Evolutionary conservation across 2,888 invertebrate species (phyloP).

Genomic region (Endomychus coccineus): DNA sequence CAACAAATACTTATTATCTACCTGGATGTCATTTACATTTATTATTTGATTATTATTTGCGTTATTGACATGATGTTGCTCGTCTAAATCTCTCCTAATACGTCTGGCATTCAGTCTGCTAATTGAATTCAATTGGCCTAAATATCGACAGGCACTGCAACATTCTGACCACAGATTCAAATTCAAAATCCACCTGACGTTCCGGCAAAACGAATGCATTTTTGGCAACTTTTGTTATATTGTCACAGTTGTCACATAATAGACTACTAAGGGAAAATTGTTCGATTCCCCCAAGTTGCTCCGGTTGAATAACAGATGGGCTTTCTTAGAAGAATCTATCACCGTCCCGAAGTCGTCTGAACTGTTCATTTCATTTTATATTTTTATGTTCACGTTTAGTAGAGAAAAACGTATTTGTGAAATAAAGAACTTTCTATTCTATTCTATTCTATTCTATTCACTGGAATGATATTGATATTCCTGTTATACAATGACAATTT

Average conservation of each 20-base stretch:
- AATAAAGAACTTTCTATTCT: too few species aligned
- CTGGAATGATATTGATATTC: too few species aligned
- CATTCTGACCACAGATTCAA: conserved; percentile 77
- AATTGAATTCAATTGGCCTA: conserved; percentile 38
- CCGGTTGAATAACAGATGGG: conserved; percentile 71
- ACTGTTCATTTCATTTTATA: too few species aligned
- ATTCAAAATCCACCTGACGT: conserved; percentile 61
- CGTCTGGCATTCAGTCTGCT: conserved; percentile 35
- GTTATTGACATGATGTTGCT: too few species aligned
- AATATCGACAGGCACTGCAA: conserved; percentile 47
- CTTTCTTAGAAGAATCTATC: conserved; percentile 97
- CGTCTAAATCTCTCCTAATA: conserved; percentile 15
- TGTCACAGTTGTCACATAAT: conserved; percentile 90
- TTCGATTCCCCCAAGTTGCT: conserved; percentile 81
- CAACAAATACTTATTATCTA: too few species aligned
- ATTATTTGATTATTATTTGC: too few species aligned
- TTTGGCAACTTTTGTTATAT: conserved; percentile 70
- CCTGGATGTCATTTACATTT: too few species aligned
- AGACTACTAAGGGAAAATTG: conserved; percentile 73
- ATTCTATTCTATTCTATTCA: too few species aligned
- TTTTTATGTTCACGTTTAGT: too few species aligned
- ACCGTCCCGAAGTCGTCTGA: conserved; percentile 79
- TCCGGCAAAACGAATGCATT: conserved; percentile 72
- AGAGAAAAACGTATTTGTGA: too few species aligned
- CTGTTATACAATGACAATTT: too few species aligned